Conservation (phyloP, 2,888 invertebrate genomes). For the Sthenelais limicola region DNA sequence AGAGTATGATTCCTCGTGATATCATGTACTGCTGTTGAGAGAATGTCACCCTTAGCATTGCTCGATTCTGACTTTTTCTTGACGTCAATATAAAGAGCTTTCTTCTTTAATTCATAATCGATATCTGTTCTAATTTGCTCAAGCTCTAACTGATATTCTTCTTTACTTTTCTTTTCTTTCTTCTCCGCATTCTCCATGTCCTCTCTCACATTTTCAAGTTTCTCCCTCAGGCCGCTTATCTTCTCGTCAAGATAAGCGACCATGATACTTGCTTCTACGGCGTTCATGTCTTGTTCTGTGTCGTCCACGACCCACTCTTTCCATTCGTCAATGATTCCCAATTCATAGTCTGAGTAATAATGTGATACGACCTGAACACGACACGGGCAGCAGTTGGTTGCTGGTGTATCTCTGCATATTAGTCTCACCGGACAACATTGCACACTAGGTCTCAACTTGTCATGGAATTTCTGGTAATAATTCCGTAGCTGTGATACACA, state of each 20-base stretch:
- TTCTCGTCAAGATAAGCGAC: not conserved
- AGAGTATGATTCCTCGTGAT: conserved; percentile 17
- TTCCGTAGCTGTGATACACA: not conserved
- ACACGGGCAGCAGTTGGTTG: not conserved
- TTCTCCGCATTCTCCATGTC: not conserved
- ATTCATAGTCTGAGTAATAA: not conserved
- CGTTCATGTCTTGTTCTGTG: not conserved
- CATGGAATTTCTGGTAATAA: conserved; percentile 21
- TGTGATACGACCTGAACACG: not conserved
- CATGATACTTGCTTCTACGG: conserved; percentile 9
- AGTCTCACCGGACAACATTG: not conserved
- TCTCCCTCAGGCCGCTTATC: not conserved
- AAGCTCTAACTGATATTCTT: not conserved
- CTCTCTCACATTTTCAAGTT: not conserved
- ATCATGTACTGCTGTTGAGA: not conserved
- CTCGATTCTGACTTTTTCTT: not conserved
- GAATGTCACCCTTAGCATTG: not conserved
- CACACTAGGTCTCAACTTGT: conserved; percentile 1
- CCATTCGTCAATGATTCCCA: not conserved
- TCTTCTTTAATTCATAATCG: not conserved
- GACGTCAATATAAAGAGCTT: not conserved
- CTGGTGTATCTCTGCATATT: not conserved
- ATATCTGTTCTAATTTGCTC: not conserved
- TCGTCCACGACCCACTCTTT: not conserved
- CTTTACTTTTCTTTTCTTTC: not conserved